Percentiles rank a stretch among this genome's conserved stretches.
phyloP scores from a whole-genome alignment of 2,888 invertebrate genomes.

The Opisthograptis luteolata region DNA sequence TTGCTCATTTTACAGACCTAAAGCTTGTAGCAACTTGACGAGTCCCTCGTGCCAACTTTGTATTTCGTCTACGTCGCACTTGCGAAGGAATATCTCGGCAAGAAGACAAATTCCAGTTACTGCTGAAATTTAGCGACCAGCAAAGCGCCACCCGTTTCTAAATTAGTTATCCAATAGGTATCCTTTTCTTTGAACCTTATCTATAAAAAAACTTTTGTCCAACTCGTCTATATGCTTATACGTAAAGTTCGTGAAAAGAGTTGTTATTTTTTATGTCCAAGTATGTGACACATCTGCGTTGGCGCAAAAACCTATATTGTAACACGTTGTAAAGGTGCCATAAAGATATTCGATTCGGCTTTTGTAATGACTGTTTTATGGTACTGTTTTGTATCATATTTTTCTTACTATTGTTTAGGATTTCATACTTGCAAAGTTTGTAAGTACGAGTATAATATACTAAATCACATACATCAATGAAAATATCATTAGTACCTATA shows the following conservation, averaged over 20 bases:
- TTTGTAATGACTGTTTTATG: conserved; percentile 30
- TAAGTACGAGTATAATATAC: conserved; percentile 7
- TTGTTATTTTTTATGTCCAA: conserved; percentile 33
- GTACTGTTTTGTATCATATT: conserved; percentile 24
- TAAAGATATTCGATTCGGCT: conserved; percentile 33
- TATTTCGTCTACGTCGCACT: too few species aligned
- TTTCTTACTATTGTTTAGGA: conserved; percentile 7
- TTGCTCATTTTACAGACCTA: too few species aligned
- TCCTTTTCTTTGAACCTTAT: neutral
- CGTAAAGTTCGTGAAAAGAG: conserved; percentile 26
- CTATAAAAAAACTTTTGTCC: conserved; percentile 4
- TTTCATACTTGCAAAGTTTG: too few species aligned
- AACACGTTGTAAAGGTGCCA: conserved; percentile 30
- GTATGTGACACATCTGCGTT: conserved; percentile 31
- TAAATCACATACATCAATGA: too few species aligned
- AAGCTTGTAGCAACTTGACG: too few species aligned
- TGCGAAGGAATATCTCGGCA: too few species aligned
- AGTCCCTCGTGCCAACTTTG: too few species aligned
- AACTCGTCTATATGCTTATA: conserved; percentile 11
- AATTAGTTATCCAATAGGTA: neutral
- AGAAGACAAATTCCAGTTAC: too few species aligned
- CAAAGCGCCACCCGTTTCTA: too few species aligned
- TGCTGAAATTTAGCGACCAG: too few species aligned
- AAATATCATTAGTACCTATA: too few species aligned
- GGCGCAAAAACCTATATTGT: conserved; percentile 31